Base-by-base conservation (phyloP, 2,797 vertebrate genomes). In the Meriones psammophilus region DNA sequence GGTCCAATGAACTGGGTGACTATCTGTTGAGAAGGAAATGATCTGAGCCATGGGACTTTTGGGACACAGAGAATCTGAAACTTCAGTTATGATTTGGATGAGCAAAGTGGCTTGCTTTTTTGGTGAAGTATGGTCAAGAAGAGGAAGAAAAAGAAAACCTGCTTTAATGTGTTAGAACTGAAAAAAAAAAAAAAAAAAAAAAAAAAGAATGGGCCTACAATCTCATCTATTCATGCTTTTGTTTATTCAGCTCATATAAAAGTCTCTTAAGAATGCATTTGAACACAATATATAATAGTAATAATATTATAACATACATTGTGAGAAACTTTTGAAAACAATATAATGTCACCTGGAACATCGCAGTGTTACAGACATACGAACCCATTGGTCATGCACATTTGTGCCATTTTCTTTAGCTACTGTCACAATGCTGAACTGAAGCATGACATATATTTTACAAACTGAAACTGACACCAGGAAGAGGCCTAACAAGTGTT, bases 211-310 rank as follows among this genome's bases (percentile, higher is more conserved):
- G 79, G 85, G 20, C 74, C 66, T 93, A 80, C 69, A 85, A 74
- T 98, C 98, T 99, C 78, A 83, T 95, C 81, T 98, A 97, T 98
- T 99, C 99, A 99, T 99, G 99, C 99, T 99, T 99, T 99, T 98
- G 98, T 99, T 99, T 99, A 99, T 99, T 99, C 99, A 99, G 99
- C 99, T 99, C 99, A 99, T 99, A 99, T 99, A 99, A 99, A 99
- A 99, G 99, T 99, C 99, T 99, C 98, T 99, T 99, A 98, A 99
- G 99, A 99, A 99, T 99, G 99, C 99, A 99, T 99, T 98, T 99
- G 98, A 99, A 99, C 99, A 99, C 99, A 99, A 99, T 99, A 99
- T 99, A 99, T 98, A 99, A 99, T 99, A 99, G 99, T 99, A 99
- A 99, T 99, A 99, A 99, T 99, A 99, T 98, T 99, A 98, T 99